Conservation (phyloP, 2,113 vertebrate genomes). For the Salvelinus sp. region DNA sequence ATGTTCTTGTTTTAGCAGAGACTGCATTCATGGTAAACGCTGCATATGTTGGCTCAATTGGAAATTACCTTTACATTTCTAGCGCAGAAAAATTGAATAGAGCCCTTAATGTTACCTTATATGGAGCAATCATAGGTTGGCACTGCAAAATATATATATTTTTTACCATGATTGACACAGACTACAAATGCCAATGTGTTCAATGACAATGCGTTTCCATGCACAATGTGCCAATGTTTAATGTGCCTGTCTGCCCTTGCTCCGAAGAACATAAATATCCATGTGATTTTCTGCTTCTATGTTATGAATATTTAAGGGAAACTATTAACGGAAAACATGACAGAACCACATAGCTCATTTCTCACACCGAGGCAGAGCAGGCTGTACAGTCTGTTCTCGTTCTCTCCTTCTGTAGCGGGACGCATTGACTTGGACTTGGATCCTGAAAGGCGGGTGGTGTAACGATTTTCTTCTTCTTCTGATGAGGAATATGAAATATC, state of each 20-base stretch:
- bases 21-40: too few species aligned
- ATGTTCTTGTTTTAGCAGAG: too few species aligned
- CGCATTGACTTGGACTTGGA: slow-evolving; percentile 20
- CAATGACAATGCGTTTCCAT: background rate
- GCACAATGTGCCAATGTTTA: background rate
- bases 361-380: background rate
- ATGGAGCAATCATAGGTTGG: background rate
- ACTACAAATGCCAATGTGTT: background rate
- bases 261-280: background rate
- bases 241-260: too few species aligned
- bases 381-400: slow-evolving; percentile 18
- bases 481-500: too few species aligned
- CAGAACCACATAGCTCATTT: background rate
- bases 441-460: background rate
- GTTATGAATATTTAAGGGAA: slow-evolving; percentile 1
- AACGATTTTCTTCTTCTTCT: too few species aligned
- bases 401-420: background rate
- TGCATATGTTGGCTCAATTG: too few species aligned
- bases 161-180: background rate
- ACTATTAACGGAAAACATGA: background rate
- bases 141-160: background rate
- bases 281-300: background rate
- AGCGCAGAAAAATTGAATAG: too few species aligned
- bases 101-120: background rate
- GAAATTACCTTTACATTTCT: too few species aligned